Evolutionary conservation across 92 coral and sea anemone species (phyloP).

Genomic region (Micromussa lordhowensis): DNA sequence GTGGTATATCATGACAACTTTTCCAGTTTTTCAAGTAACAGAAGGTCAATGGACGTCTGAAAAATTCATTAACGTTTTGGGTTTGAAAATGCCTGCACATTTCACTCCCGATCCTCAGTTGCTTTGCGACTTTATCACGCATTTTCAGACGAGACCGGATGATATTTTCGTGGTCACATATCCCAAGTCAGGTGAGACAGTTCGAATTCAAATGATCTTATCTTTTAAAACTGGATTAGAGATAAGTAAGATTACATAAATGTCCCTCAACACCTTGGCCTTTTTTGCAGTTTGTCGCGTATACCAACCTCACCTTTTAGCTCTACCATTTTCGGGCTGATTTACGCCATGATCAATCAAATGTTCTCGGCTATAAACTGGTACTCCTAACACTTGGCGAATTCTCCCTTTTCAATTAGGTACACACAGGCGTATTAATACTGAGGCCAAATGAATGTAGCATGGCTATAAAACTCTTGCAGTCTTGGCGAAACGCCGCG

Average conservation of each 20-base stretch:
- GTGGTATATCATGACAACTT: neutral
- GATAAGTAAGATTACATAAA: neutral
- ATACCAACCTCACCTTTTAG: no score
- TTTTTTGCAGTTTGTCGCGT: no score
- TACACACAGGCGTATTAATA: no score
- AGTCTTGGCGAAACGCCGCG: no score
- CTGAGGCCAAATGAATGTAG: no score
- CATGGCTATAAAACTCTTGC: no score
- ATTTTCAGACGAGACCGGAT: constrained; percentile 11
- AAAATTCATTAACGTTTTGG: neutral
- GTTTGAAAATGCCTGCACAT: constrained; percentile 1
- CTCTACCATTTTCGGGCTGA: no score
- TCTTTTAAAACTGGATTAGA: neutral
- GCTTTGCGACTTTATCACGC: neutral
- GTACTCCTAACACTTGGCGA: no score
- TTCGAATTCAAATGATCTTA: neutral
- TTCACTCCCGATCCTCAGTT: neutral
- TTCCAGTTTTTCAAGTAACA: neutral
- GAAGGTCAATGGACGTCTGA: neutral
- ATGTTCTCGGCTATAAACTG: no score
- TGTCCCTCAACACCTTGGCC: no score
- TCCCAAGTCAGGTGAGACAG: constrained; percentile 30
- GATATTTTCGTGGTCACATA: constrained; percentile 44
- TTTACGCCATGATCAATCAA: no score
- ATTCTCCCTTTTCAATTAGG: no score